phyloP scores from a whole-genome alignment of 2,888 invertebrate species.

The Orchestes rusci region DNA sequence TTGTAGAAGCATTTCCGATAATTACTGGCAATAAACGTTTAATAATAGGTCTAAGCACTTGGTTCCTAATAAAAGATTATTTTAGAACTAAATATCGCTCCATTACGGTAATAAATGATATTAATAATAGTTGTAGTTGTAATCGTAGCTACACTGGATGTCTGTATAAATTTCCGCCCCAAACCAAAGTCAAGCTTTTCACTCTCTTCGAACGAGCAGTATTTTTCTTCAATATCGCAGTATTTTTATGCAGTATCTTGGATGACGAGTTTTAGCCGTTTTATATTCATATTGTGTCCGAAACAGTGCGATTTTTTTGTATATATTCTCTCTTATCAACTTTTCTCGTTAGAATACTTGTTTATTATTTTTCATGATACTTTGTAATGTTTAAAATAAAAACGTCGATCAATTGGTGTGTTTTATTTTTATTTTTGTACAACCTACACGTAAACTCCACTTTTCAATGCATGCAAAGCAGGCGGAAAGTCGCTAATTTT shows the following conservation, averaged over 20 bases:
- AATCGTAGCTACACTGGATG: too few relatives aligned
- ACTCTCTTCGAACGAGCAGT: too few relatives aligned
- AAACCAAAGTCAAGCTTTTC: too few relatives aligned
- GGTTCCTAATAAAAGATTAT: constrained; percentile 43
- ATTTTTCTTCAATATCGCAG: too few relatives aligned
- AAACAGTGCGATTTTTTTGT: too few relatives aligned
- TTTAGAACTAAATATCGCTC: constrained; percentile 32
- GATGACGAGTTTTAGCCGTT: too few relatives aligned
- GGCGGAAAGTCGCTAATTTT: too few relatives aligned
- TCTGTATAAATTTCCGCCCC: too few relatives aligned
- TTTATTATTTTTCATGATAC: constrained; percentile 41
- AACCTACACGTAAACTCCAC: too few relatives aligned
- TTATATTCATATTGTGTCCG: too few relatives aligned
- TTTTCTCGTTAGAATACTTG: constrained; percentile 42
- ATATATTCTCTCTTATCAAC: constrained; percentile 40
- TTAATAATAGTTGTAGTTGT: constrained; percentile 1
- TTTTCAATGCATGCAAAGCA: too few relatives aligned
- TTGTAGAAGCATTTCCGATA: constrained; percentile 29
- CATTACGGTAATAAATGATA: constrained; percentile 25
- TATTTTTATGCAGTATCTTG: too few relatives aligned
- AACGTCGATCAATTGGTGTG: not conserved
- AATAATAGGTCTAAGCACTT: constrained; percentile 41
- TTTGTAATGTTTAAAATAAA: constrained; percentile 33
- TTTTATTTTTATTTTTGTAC: not conserved
- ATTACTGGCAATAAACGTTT: constrained; percentile 39